Base-by-base conservation (phyloP, 1,140 invertebrate species). In the Leucophenga varia region DNA sequence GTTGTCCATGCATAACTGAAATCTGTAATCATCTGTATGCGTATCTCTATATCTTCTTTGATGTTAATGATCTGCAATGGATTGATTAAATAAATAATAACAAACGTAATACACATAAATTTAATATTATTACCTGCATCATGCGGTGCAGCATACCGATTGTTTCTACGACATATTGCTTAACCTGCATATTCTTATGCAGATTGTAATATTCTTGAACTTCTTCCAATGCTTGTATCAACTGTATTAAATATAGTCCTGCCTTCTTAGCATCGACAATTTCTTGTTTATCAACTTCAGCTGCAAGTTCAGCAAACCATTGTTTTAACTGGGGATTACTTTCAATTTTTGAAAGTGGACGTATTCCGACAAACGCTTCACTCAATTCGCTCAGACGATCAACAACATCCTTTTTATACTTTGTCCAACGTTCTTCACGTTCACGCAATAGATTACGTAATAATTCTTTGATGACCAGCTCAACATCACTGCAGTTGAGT, bases 181-280 rank as follows among this genome's bases (percentile, higher is more conserved):
- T 85, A 6, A 98, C 87, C 72, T 95, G 90, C 56, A 95, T 81
- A 75, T 94, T 93, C 59, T 81, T 85, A 74, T 95, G 90, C 13
- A 98, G 78, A 64, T 95, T 91, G 79, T 97, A 94, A 79, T 94
- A 97, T 75, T 96, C 93, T 79, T 93, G 88, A 14, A 96, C 93
- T 79, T 97, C 91, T 76, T 97, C 90, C 43, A 98, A 78, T 3
- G 94, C 95, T 76, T 95, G 90, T 57, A 98, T 88, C 0, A 97
- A 77, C 71, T 95, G 91, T 16, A 92, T 88, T 40, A 95, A 90
- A 75, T 95, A 93, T 58, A 91, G 82, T 2, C 88, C 86, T 10
- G 90, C 85, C 47, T 84, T 82, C 34, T 83, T 3, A 85, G 81
- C 64, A 92, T 86, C 36, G 87, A 88, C 84, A 63, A 89, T 84